Evolutionary conservation across 1,140 invertebrate genomes (phyloP).

Genomic region (Drosophila sp.): DNA sequence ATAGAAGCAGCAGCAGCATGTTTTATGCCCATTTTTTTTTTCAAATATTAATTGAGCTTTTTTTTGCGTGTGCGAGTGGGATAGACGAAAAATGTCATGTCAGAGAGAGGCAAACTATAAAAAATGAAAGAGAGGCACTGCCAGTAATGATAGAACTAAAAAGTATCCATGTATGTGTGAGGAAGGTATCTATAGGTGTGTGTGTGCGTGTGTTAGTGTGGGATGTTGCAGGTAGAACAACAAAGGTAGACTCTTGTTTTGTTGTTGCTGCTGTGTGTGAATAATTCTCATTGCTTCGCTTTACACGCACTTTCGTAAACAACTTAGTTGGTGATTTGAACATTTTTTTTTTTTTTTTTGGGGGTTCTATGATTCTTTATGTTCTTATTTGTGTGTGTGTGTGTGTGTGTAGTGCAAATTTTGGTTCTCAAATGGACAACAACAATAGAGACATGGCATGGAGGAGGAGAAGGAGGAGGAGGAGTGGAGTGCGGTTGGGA

Average conservation of each 20-base stretch:
- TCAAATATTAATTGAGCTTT: slow-evolving; percentile 68
- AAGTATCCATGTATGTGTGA: slow-evolving; percentile 62
- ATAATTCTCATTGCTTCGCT: slow-evolving; percentile 70
- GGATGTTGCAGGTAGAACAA: slow-evolving; percentile 69
- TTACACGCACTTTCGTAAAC: slow-evolving; percentile 81
- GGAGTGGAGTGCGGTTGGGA: slow-evolving; percentile 10
- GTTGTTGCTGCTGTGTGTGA: slow-evolving; percentile 59
- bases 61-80: slow-evolving; percentile 59
- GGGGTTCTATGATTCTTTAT: slow-evolving; percentile 28
- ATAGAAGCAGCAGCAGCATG: slow-evolving; percentile 56
- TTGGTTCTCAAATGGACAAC: slow-evolving; percentile 45
- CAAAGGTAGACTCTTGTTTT: slow-evolving; percentile 36
- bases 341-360: slow-evolving; percentile 38
- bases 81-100: slow-evolving; percentile 41
- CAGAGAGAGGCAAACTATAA: slow-evolving; percentile 53
- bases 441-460: slow-evolving; percentile 13
- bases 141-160: slow-evolving; percentile 69
- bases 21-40: slow-evolving; percentile 42
- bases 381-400: neutral
- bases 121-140: slow-evolving; percentile 29
- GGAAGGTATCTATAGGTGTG: neutral
- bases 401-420: slow-evolving; percentile 57
- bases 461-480: slow-evolving; percentile 28
- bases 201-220: slow-evolving; percentile 46
- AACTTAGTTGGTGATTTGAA: slow-evolving; percentile 61